Conservation (phyloP, 2,888 invertebrate genomes). For the Diabrotica balteata region DNA sequence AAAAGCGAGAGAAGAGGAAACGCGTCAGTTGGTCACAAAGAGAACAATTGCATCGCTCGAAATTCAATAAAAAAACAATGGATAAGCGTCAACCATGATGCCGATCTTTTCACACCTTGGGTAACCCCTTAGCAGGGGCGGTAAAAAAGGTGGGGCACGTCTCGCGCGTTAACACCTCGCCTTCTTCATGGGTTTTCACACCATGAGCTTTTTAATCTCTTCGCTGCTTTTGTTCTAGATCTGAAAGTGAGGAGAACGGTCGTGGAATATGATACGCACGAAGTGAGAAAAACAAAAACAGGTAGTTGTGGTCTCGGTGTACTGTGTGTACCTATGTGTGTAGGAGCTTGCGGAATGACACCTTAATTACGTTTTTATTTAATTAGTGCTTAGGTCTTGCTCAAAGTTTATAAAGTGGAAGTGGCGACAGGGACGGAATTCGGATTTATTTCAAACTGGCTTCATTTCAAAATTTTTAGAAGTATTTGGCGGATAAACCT, state of each 20-base stretch:
- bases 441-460: not conserved
- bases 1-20: constrained; percentile 14
- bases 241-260: constrained; percentile 25
- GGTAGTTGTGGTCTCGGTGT: constrained; percentile 29
- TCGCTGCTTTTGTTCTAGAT: constrained; percentile 26
- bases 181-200: constrained; percentile 30
- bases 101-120: constrained; percentile 51
- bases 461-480: not conserved
- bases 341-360: constrained; percentile 17
- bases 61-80: constrained; percentile 33
- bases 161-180: constrained; percentile 33
- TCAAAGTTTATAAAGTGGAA: constrained; percentile 14
- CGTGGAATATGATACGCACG: constrained; percentile 27
- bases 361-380: constrained; percentile 24
- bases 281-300: constrained; percentile 29
- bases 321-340: constrained; percentile 4
- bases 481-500: no score
- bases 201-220: constrained; percentile 32
- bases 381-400: constrained; percentile 15
- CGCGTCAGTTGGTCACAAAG: constrained; percentile 24
- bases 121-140: constrained; percentile 43
- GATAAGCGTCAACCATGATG: constrained; percentile 46
- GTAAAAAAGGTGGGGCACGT: constrained; percentile 28
- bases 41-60: constrained; percentile 18
- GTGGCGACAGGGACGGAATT: constrained; percentile 3